Conservation (phyloP, 2,797 vertebrate genomes). For the Lateolabrax maculatus region DNA sequence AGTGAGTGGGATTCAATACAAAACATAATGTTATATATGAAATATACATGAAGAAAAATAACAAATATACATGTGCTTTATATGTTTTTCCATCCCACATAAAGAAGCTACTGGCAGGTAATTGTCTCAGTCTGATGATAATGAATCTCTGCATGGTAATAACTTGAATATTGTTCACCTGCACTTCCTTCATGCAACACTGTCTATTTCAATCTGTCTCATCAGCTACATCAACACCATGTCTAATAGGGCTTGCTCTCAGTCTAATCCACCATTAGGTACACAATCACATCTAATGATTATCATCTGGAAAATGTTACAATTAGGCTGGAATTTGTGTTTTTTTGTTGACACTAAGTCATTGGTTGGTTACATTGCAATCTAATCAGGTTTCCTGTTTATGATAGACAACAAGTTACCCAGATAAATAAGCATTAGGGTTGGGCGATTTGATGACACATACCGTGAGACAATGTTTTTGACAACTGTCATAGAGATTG, state of each 20-base stretch:
- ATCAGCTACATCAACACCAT: constrained; percentile 16
- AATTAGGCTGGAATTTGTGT: not conserved
- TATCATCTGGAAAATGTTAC: not conserved
- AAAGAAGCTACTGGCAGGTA: not conserved
- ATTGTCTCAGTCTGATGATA: not conserved
- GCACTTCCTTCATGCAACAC: constrained; percentile 22
- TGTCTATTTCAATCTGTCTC: constrained; percentile 26
- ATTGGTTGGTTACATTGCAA: not conserved
- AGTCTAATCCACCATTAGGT: constrained; percentile 9
- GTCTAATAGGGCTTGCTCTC: constrained; percentile 23
- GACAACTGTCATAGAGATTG: not conserved
- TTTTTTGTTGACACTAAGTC: not conserved
- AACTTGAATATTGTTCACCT: constrained; percentile 1
- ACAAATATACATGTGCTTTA: not conserved
- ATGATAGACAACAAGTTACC: not conserved
- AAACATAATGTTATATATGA: too few relatives aligned
- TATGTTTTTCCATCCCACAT: not conserved
- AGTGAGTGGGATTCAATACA: not conserved
- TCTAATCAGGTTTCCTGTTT: not conserved
- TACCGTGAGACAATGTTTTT: not conserved
- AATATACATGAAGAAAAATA: too few relatives aligned
- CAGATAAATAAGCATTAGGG: not conserved
- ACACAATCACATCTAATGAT: constrained; percentile 19
- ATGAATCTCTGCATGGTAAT: not conserved
- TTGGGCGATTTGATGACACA: not conserved